phyloP scores from a whole-genome alignment of 2,888 invertebrate species.

The Macaria liturata region DNA sequence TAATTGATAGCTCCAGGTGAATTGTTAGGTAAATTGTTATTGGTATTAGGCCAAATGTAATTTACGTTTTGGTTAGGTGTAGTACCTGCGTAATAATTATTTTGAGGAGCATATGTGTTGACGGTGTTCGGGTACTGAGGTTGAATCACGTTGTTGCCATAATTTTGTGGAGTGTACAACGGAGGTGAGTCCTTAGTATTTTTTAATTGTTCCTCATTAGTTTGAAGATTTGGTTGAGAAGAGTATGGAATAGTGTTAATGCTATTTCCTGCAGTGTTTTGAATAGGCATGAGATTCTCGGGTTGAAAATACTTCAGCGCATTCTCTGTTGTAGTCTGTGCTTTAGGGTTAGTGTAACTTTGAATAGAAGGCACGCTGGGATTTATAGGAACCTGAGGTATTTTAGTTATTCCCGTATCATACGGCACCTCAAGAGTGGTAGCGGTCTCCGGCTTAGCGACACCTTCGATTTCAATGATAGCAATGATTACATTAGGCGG shows the following conservation, averaged over 20 bases:
- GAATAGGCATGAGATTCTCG: conserved; percentile 19
- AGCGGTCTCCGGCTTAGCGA: background rate
- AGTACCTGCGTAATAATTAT: too few species aligned
- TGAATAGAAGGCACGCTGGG: background rate
- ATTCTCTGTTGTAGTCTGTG: conserved; percentile 2
- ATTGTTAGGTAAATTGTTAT: too few species aligned
- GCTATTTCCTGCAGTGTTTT: conserved; percentile 10
- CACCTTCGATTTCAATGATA: conserved; percentile 15
- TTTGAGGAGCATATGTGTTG: too few species aligned
- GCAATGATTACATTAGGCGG: background rate
- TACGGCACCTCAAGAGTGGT: conserved; percentile 2
- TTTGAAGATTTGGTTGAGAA: background rate
- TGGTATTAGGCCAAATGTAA: too few species aligned
- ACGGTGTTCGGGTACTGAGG: too few species aligned
- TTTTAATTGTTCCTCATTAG: too few species aligned
- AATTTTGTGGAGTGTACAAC: too few species aligned
- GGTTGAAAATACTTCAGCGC: conserved; percentile 14
- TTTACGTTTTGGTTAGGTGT: too few species aligned
- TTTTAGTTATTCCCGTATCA: conserved; percentile 15
- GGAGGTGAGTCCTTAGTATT: too few species aligned
- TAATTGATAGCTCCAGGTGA: too few species aligned
- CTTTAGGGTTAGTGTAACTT: conserved; percentile 1
- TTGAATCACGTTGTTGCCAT: too few species aligned
- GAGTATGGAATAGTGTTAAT: conserved; percentile 2
- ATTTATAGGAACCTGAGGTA: conserved; percentile 8